Conservation (phyloP, 2,797 vertebrate genomes). For the Diplodus sargus region DNA sequence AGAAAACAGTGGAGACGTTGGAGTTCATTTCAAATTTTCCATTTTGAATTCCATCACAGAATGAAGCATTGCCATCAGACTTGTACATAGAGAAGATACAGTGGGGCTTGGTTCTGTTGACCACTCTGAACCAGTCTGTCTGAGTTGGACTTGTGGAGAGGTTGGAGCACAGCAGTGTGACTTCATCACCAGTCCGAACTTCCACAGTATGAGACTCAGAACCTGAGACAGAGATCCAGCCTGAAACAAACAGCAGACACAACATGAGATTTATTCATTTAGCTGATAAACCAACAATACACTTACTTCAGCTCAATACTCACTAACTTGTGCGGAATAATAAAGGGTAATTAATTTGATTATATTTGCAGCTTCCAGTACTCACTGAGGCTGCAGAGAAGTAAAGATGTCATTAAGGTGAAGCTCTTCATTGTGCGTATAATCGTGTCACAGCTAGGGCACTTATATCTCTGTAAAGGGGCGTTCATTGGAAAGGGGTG, state of each 20-base stretch:
- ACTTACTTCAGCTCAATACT: no score
- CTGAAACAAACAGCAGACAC: neutral
- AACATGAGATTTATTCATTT: neutral
- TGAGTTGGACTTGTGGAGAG: neutral
- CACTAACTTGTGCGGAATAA: no score
- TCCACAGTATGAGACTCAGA: slow-evolving; percentile 13
- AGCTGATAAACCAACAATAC: neutral
- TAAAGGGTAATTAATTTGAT: no score
- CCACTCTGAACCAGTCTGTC: neutral
- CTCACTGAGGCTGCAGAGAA: no score
- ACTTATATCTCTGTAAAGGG: neutral
- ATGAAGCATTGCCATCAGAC: accelerated
- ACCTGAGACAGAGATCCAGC: slow-evolving; percentile 18
- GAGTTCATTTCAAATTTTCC: neutral
- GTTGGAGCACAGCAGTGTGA: neutral
- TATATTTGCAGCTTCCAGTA: no score
- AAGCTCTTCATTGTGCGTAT: no score
- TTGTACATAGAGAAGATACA: neutral
- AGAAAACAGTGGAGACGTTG: neutral
- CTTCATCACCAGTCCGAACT: neutral
- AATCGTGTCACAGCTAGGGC: neutral
- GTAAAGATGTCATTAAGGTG: no score
- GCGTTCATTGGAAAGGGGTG: slow-evolving; percentile 34
- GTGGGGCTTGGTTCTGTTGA: neutral
- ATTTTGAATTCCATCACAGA: neutral